Conservation (phyloP, 1,140 invertebrate species). For the Gryon sp. region DNA sequence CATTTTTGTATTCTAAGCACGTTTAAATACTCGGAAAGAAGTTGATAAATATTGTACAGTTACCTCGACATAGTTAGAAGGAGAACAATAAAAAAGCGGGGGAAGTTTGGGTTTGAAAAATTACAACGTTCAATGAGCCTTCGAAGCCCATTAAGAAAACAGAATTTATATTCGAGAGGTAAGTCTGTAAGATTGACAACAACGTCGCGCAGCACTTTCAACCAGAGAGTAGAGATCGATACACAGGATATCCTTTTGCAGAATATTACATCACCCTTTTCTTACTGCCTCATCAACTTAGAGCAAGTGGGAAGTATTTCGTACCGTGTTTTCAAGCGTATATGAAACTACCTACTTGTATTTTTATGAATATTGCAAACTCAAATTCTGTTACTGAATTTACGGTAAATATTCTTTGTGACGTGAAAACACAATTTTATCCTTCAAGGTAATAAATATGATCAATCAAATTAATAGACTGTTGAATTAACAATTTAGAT, state of each 20-base stretch:
- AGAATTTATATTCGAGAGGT: conserved; percentile 34
- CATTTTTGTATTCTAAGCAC: conserved; percentile 5
- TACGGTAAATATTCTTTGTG: not conserved
- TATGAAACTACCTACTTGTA: conserved; percentile 10
- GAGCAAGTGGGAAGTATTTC: conserved; percentile 9
- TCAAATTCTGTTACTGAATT: not conserved
- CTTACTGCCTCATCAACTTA: conserved; percentile 3
- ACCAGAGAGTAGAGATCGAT: conserved; percentile 18
- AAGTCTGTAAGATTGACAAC: conserved; percentile 44
- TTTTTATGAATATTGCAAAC: conserved; percentile 24
- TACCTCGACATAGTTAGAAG: not conserved
- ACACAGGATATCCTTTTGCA: conserved; percentile 17
- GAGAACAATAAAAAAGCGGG: not conserved
- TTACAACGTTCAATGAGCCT: conserved; percentile 8
- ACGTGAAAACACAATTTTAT: not conserved
- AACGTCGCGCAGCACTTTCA: conserved; percentile 27
- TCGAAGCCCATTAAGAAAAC: conserved; percentile 25
- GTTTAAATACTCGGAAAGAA: not conserved
- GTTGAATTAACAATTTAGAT: too few species aligned
- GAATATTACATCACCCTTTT: conserved; percentile 29
- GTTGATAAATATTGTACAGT: conserved; percentile 24
- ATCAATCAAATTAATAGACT: too few species aligned
- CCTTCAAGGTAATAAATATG: not conserved
- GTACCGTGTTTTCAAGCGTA: not conserved
- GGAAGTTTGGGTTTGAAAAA: conserved; percentile 5